These are phyloP conservation scores for Musca domestica DNA, from an alignment of 1,140 invertebrate species.

Conservation along the genomic window DNA sequence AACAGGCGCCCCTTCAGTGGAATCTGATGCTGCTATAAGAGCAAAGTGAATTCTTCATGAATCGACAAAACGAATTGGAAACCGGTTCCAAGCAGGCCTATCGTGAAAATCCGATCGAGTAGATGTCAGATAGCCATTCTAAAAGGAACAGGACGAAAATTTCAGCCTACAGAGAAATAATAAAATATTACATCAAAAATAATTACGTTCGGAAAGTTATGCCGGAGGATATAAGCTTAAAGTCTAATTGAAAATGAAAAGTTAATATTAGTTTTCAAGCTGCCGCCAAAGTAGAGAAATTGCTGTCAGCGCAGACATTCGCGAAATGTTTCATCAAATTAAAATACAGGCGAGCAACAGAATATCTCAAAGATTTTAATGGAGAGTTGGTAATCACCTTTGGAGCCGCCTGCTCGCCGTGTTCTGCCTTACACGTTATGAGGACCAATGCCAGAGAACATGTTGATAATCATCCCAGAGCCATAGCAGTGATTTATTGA, in stretches of 20 bases:
- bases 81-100: conserved; percentile 5
- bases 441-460: background rate
- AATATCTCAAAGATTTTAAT: conserved; percentile 39
- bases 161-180: conserved; percentile 5
- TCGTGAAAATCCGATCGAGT: background rate
- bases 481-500: background rate
- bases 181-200: conserved; percentile 8
- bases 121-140: background rate
- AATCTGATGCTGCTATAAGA: background rate
- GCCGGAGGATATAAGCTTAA: background rate
- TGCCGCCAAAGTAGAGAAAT: conserved; percentile 27
- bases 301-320: background rate
- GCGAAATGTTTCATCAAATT: conserved; percentile 33
- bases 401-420: conserved; percentile 40
- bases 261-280: conserved; percentile 37
- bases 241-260: conserved; percentile 24
- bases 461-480: background rate
- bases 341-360: conserved; percentile 30
- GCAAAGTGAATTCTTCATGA: background rate
- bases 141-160: background rate
- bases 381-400: conserved; percentile 44
- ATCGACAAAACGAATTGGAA: background rate
- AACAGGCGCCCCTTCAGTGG: background rate
- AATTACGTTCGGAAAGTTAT: conserved; percentile 7
- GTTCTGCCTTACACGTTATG: conserved; percentile 34